Evolutionary conservation across 2,113 vertebrate species (phyloP), one percentile per base, ranked within the genome.

Genomic region (Triplophysa dalaica): DNA sequence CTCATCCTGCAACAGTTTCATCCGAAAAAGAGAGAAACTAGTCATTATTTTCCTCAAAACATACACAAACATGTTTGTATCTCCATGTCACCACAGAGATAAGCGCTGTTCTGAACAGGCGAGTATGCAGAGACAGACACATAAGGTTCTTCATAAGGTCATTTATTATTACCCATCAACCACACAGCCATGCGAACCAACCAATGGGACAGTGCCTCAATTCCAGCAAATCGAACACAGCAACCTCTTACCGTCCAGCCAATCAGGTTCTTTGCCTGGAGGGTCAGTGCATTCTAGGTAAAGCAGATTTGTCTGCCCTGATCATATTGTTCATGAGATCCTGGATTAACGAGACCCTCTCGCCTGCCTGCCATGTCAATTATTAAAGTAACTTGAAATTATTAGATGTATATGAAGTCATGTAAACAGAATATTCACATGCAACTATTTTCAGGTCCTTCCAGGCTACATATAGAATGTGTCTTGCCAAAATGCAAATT

Each of bases 291-390:
- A 67, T 67, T 70, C 26, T 73, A 50, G 17, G 62, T 64, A 75
- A 83, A 81, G 78, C 29, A 83, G 81, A 77, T 83, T 81, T 75
- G 62, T 65, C 60, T 54, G 66, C 16, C 45, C 79, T 48, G 69
- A 82, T 75, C 63, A 80, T 76, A 60, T 77, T 75, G 74, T 75
- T 85, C 75, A 81, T 83, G 22, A 81, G 82, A 85, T 82, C 68
- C 68, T 63, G 74, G 77, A 85, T 80, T 83, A 80, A 75, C 38
- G 17, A 78, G 65, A 4, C n/a, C 60, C 74, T 56, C 54, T 74
- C 11, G 56, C 8, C n/a, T 75, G 45, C 16, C 26, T 65, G 24
- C 48, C 43, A 14, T 24, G 41, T 63, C 7, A 48, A n/a, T 8
- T 50, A 11, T 48, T 14, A 21, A 3, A 73, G 26, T 73, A n/a